phyloP scores from a whole-genome alignment of 2,888 invertebrate genomes.

The Mimachlamys varia region DNA sequence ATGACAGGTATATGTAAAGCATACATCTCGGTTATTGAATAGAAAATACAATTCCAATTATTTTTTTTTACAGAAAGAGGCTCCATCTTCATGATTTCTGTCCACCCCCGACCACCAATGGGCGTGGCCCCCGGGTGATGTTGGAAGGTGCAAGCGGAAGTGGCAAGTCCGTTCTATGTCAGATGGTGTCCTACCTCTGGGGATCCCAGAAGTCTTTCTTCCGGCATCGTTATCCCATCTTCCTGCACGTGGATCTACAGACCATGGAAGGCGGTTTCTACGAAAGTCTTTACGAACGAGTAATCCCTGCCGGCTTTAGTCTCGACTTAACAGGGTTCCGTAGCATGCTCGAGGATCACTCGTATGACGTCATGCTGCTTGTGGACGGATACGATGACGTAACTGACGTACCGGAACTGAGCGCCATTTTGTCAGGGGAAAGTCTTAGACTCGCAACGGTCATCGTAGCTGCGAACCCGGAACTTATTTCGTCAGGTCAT shows the following conservation, averaged over 20 bases:
- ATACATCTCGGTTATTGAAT: no score
- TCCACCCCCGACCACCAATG: conserved; percentile 56
- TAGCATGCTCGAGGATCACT: conserved; percentile 65
- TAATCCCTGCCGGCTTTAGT: conserved; percentile 68
- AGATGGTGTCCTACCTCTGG: conserved; percentile 74
- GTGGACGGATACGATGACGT: conserved; percentile 72
- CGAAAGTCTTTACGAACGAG: conserved; percentile 62
- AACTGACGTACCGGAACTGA: conserved; percentile 52
- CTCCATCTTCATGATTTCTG: conserved; percentile 64
- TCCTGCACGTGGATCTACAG: conserved; percentile 65
- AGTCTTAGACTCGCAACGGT: conserved; percentile 64
- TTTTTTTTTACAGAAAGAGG: conserved; percentile 60
- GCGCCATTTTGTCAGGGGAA: conserved; percentile 63
- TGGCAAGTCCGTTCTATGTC: conserved; percentile 74
- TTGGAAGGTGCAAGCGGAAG: conserved; percentile 75
- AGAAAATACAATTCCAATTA: neutral
- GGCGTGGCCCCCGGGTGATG: conserved; percentile 66
- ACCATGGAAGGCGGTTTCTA: conserved; percentile 57
- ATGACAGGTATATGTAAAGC: no score
- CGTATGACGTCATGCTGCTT: conserved; percentile 68
- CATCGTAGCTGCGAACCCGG: conserved; percentile 66
- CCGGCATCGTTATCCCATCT: conserved; percentile 60
- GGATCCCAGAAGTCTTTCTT: conserved; percentile 65
- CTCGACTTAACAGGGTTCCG: conserved; percentile 68
- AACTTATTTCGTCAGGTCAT: conserved; percentile 50